A percentile compares a stretch with the other conserved stretches of the same genome.
These are phyloP conservation scores for Arnoldichthys spilopterus DNA, from an alignment of 2,797 vertebrate species.

Conservation along the genomic window DNA sequence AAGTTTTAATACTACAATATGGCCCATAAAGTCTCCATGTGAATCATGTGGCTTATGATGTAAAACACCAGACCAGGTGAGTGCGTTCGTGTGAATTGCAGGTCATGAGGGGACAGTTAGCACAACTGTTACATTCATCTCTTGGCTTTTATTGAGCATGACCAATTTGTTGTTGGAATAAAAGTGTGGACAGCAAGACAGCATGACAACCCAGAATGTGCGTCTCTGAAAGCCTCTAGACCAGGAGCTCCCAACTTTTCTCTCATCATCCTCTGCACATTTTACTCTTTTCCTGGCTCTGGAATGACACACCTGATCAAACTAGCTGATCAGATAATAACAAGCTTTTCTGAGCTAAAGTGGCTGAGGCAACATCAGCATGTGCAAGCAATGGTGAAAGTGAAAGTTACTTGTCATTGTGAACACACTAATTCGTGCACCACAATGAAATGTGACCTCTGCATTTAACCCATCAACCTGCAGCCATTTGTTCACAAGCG, in stretches of 20 bases:
- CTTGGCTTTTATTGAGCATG: constrained; percentile 68
- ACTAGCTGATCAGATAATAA: neutral
- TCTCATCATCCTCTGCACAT: neutral
- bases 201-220: constrained; percentile 21
- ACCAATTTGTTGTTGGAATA: constrained; percentile 44
- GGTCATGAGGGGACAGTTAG: constrained; percentile 65
- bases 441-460: too few species aligned
- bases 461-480: too few species aligned
- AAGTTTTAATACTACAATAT: constrained; percentile 45
- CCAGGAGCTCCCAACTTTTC: neutral
- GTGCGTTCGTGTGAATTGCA: constrained; percentile 45
- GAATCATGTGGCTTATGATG: constrained; percentile 20
- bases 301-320: too few species aligned
- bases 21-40: constrained; percentile 36
- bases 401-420: too few species aligned
- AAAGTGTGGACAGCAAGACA: constrained; percentile 48
- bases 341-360: neutral
- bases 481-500: too few species aligned
- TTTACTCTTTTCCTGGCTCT: neutral
- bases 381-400: too few species aligned
- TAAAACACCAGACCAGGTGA: constrained; percentile 33
- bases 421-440: too few species aligned
- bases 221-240: constrained; percentile 42
- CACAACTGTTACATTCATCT: constrained; percentile 65
- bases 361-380: too few species aligned